Conservation (phyloP, 2,888 invertebrate genomes). For the Dynastes tityus region DNA sequence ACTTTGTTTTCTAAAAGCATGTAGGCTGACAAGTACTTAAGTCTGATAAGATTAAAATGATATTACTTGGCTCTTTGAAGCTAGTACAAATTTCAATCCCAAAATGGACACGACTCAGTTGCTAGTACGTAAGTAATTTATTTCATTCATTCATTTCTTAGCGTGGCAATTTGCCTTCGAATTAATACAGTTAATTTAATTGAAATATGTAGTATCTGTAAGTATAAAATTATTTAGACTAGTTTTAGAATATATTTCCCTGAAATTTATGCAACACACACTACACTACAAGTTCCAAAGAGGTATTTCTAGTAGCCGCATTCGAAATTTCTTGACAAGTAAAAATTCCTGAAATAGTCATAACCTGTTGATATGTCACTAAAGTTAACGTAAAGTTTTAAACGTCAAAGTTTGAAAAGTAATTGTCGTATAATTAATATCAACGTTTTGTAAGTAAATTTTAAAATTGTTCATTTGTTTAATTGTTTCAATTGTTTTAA, state of each 20-base stretch:
- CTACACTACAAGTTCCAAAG: background rate
- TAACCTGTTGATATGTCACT: constrained; percentile 51
- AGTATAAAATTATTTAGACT: no score
- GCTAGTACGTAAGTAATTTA: no score
- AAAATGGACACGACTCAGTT: background rate
- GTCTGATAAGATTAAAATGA: no score
- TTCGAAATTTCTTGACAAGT: no score
- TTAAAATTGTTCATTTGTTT: background rate
- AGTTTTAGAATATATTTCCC: background rate
- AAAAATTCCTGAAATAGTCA: no score
- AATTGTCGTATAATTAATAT: background rate
- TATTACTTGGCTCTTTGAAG: no score
- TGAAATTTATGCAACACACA: constrained; percentile 21
- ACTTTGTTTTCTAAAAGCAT: background rate
- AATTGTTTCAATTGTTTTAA: background rate
- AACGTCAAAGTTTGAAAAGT: constrained; percentile 32
- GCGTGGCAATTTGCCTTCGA: no score
- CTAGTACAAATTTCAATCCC: background rate
- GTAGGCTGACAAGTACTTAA: background rate
- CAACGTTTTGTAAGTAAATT: constrained; percentile 25
- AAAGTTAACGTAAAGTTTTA: constrained; percentile 10
- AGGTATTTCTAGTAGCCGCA: no score
- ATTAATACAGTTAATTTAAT: no score
- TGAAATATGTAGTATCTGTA: no score
- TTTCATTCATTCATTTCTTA: background rate